Conservation (phyloP, 92 coral and sea anemone species). For the Epizoanthus stellaris region DNA sequence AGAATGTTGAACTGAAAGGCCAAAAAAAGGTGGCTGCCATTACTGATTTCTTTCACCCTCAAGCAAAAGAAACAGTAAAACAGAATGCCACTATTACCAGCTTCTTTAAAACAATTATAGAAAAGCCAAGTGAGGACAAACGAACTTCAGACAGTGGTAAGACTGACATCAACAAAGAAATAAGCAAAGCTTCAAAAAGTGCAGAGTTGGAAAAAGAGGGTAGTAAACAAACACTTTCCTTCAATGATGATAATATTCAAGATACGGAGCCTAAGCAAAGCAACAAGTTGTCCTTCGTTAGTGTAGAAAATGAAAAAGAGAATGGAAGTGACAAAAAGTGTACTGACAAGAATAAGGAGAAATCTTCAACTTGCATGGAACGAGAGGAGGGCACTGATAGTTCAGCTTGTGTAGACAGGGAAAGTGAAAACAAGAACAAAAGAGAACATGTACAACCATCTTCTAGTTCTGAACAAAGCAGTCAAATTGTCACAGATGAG, state of each 20-base stretch:
- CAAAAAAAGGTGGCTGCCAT: not conserved
- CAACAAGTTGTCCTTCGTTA: not conserved
- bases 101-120: not conserved
- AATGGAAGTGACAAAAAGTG: not conserved
- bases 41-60: conserved; percentile 20
- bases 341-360: not conserved
- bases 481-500: conserved; percentile 13
- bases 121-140: not conserved
- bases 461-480: not conserved
- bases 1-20: not conserved
- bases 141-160: not conserved
- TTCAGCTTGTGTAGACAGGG: not conserved
- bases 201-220: not conserved
- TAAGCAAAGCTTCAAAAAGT: not conserved
- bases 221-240: not conserved
- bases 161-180: not conserved
- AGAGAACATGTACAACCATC: not conserved
- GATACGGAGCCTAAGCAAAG: not conserved
- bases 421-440: not conserved
- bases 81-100: conserved; percentile 9
- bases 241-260: not conserved
- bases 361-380: not conserved
- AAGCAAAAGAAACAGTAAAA: not conserved
- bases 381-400: not conserved
- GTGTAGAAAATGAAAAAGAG: not conserved